Base-by-base conservation (phyloP, 2,113 vertebrate species). In the Alethe castanea region DNA sequence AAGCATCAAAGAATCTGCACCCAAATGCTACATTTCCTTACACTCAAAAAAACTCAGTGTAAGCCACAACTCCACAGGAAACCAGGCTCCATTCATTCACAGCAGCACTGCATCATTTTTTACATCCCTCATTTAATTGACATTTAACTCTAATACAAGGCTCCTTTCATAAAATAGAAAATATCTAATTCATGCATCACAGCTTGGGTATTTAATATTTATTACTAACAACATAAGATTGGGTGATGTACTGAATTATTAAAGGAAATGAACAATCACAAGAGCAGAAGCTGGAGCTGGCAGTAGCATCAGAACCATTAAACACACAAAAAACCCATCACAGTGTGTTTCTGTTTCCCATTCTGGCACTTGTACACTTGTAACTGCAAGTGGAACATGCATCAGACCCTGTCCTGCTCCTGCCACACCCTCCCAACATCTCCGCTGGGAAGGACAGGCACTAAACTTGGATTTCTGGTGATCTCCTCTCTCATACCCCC, bases 161-260 rank as follows among this genome's bases (percentile, higher is more conserved):
- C 59, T 54, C 57, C 69, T 93, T 91, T 93, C 38, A 86, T 74
- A 67, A 88, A 83, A 95, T 3, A 70, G 69, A 86, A 94, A 81
- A 86, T 36, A 73, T 64, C 90, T 90, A 93, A 95, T 92, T 92
- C 76, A 86, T 42, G 80, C 90, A 81, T 88, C 94, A 78, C 90
- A 90, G 83, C 60, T 67, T 60, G 92, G 14, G 64, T 92, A 59
- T 94, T 97, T 93, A 90, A 94, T 96, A 95, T 97, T 97, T 96
- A 97, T 94, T 74, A 62, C 88, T 47, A 86, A 93, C 92, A 94
- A 91, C 90, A 76, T 47, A 72, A 91, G 83, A 92, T 36, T 57
- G 94, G 96, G 84, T 82, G 91, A 89, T 59, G 73, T 5, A 40
- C 76, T 95, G 92, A 94, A 96, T 96, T 97, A 96, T 96, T 96